phyloP scores from a whole-genome alignment of 2,797 vertebrate genomes.

The Peromyscus melanophrys region DNA sequence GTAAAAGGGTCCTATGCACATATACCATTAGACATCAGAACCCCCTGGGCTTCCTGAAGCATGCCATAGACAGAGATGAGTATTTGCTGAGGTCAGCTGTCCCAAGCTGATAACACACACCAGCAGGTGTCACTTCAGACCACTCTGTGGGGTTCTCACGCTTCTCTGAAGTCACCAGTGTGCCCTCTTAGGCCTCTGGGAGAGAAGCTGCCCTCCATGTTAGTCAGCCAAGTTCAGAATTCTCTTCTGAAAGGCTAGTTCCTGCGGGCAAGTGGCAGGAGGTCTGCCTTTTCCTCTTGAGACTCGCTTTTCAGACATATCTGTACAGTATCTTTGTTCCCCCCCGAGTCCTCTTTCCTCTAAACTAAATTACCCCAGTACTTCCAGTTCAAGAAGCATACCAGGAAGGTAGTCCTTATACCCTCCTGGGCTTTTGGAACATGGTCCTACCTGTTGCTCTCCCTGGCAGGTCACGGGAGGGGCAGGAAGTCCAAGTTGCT shows the following conservation, averaged over 20 bases:
- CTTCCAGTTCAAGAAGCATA: neutral
- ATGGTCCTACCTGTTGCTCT: accelerated
- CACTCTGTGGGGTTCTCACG: neutral
- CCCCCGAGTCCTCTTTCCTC: neutral
- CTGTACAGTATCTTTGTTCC: too few relatives aligned
- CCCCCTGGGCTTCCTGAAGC: neutral
- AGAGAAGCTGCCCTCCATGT: neutral
- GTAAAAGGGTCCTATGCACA: neutral
- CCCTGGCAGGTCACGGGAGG: neutral
- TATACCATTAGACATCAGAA: neutral
- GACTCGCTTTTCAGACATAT: neutral
- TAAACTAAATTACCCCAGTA: neutral
- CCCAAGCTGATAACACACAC: neutral
- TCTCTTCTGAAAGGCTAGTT: neutral
- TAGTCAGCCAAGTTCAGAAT: neutral
- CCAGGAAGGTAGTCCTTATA: neutral
- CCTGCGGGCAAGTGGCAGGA: accelerated
- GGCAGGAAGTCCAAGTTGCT: neutral
- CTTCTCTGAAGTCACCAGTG: neutral
- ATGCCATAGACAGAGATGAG: neutral
- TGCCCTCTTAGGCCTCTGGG: too few relatives aligned
- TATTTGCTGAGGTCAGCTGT: neutral
- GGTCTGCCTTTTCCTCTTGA: neutral
- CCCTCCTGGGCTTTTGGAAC: neutral
- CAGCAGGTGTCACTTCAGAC: neutral